phyloP scores from a whole-genome alignment of 2,888 invertebrate species.

The Allygus modestus region DNA sequence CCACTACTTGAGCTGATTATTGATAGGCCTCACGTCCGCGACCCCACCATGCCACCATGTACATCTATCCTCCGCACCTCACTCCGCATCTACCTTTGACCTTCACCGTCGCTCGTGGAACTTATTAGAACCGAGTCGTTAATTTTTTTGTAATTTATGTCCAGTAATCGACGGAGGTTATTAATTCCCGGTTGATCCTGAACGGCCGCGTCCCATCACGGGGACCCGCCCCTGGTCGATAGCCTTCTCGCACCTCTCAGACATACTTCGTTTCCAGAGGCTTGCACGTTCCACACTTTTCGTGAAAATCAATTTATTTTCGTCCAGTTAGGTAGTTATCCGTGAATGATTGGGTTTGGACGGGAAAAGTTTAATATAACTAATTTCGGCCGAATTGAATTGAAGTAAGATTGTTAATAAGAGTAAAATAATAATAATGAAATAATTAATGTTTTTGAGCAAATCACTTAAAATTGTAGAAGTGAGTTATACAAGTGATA shows the following conservation, averaged over 20 bases:
- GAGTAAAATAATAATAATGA: too few species aligned
- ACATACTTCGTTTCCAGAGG: too few species aligned
- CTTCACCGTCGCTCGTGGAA: slow-evolving; percentile 34
- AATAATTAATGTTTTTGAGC: too few species aligned
- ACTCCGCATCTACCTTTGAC: slow-evolving; percentile 21
- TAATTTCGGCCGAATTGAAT: too few species aligned
- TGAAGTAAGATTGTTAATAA: too few species aligned
- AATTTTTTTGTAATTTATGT: slow-evolving; percentile 45
- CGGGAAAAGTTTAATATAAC: background rate
- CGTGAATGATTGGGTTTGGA: background rate
- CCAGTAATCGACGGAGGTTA: slow-evolving; percentile 24
- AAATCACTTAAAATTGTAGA: too few species aligned
- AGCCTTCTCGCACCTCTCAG: slow-evolving; percentile 13
- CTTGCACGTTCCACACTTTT: background rate
- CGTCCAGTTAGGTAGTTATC: background rate
- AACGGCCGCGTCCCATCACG: background rate
- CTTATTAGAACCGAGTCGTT: slow-evolving; percentile 36
- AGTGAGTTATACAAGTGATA: too few species aligned
- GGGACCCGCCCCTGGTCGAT: background rate
- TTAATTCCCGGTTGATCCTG: slow-evolving; percentile 10
- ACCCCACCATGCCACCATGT: slow-evolving; percentile 21
- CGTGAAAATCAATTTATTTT: slow-evolving; percentile 13
- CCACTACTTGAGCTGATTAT: slow-evolving; percentile 4
- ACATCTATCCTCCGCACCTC: slow-evolving; percentile 23
- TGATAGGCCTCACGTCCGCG: background rate